These are phyloP conservation scores for Cephus runcator DNA, from an alignment of 2,888 invertebrate genomes.

Conservation along the genomic window DNA sequence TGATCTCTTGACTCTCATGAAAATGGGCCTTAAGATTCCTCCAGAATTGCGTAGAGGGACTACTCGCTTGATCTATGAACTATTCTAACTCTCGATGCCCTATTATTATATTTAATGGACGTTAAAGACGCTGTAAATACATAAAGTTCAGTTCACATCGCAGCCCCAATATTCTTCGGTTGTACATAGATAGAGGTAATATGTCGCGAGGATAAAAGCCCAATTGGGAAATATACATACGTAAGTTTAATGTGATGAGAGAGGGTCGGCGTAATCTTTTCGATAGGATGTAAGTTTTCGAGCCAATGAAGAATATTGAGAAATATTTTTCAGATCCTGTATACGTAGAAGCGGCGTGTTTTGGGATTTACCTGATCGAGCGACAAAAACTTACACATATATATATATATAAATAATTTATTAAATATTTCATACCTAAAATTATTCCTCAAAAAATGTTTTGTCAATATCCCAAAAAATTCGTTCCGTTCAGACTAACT, in stretches of 20 bases:
- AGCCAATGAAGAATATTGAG: slow-evolving; percentile 45
- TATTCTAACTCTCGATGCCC: not conserved
- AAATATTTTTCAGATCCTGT: slow-evolving; percentile 55
- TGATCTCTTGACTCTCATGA: not conserved
- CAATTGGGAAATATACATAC: not conserved
- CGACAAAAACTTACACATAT: not conserved
- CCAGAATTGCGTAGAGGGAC: not conserved
- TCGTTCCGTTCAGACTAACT: not conserved
- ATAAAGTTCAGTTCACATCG: not conserved
- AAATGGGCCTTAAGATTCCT: not conserved
- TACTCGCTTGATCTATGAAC: not conserved
- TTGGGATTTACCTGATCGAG: not conserved
- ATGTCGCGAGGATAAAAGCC: not conserved
- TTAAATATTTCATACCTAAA: not conserved
- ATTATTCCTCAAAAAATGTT: not conserved
- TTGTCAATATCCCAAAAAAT: not conserved
- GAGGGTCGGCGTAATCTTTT: not conserved
- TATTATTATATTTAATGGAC: not conserved
- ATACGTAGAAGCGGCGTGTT: slow-evolving; percentile 36
- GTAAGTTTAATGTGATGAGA: slow-evolving; percentile 3
- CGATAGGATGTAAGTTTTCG: slow-evolving; percentile 26
- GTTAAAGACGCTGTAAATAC: not conserved
- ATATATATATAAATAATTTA: not conserved
- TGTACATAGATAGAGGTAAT: not conserved
- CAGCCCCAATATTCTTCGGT: not conserved